These are phyloP conservation scores for Neotoxoptera formosana DNA, from an alignment of 1,140 invertebrate genomes.

Conservation along the genomic window DNA sequence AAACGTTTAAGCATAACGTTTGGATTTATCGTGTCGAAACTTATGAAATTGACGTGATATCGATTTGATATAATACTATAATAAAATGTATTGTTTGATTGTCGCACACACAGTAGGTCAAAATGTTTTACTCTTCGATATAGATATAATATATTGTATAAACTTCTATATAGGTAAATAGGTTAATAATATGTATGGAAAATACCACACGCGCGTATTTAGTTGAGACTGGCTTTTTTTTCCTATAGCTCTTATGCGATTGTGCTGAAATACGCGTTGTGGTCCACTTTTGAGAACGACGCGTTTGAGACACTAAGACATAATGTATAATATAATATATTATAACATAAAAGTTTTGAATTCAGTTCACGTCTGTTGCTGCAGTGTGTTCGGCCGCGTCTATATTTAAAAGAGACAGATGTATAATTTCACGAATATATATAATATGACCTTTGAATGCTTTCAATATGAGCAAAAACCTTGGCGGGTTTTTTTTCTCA, in stretches of 20 bases:
- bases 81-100: background rate
- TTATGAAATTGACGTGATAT: background rate
- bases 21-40: background rate
- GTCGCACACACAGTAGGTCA: slow-evolving; percentile 8
- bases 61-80: background rate
- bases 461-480: background rate
- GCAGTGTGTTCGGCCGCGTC: background rate
- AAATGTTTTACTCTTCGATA: background rate
- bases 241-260: background rate
- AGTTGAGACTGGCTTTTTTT: background rate
- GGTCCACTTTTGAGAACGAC: background rate
- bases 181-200: background rate
- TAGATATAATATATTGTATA: too few relatives aligned
- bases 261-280: background rate
- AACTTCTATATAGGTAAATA: background rate
- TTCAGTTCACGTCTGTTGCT: slow-evolving; percentile 1
- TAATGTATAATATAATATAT: background rate
- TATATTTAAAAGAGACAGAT: slow-evolving; percentile 6
- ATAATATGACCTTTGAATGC: slow-evolving; percentile 22
- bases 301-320: background rate
- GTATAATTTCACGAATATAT: background rate
- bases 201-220: background rate
- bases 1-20: background rate
- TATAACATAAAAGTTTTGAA: slow-evolving; percentile 6
- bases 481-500: background rate